Evolutionary conservation across 2,888 invertebrate genomes (phyloP).

Genomic region (Oscheius myriophilus): DNA sequence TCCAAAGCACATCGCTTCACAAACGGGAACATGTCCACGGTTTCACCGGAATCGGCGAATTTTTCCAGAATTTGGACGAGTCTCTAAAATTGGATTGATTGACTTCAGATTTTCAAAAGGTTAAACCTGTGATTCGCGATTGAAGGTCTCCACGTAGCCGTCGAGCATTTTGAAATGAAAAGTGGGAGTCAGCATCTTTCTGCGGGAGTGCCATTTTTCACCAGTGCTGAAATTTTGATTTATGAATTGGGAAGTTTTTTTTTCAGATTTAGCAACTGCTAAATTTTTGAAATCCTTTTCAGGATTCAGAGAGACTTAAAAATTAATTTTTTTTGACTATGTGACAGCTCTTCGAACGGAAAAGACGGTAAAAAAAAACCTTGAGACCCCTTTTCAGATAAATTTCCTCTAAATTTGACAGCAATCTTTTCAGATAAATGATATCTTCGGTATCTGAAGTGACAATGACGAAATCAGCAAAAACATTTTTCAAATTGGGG

Average conservation of each 20-base stretch:
- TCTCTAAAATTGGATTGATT: background rate
- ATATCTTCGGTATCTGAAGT: too few species aligned
- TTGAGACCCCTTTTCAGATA: too few species aligned
- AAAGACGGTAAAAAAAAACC: background rate
- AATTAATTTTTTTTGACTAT: too few species aligned
- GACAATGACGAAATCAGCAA: too few species aligned
- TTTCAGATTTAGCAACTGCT: background rate
- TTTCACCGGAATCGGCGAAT: slow-evolving; percentile 57
- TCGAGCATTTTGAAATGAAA: slow-evolving; percentile 75
- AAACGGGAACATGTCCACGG: slow-evolving; percentile 73
- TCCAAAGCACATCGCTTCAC: slow-evolving; percentile 75
- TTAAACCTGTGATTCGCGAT: slow-evolving; percentile 40
- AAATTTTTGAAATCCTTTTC: background rate
- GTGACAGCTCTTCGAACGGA: too few species aligned
- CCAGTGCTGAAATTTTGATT: slow-evolving; percentile 70
- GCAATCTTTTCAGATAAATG: too few species aligned
- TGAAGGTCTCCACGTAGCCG: slow-evolving; percentile 70
- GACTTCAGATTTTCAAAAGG: background rate
- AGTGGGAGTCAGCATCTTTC: slow-evolving; percentile 74
- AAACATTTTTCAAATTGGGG: too few species aligned
- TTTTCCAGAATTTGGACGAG: slow-evolving; percentile 70
- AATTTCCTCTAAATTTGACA: too few species aligned
- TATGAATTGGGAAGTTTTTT: slow-evolving; percentile 4
- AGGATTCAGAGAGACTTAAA: background rate
- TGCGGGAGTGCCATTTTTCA: slow-evolving; percentile 72